Conservation (phyloP, 2,888 invertebrate species). For the Sminthurides aquaticus region DNA sequence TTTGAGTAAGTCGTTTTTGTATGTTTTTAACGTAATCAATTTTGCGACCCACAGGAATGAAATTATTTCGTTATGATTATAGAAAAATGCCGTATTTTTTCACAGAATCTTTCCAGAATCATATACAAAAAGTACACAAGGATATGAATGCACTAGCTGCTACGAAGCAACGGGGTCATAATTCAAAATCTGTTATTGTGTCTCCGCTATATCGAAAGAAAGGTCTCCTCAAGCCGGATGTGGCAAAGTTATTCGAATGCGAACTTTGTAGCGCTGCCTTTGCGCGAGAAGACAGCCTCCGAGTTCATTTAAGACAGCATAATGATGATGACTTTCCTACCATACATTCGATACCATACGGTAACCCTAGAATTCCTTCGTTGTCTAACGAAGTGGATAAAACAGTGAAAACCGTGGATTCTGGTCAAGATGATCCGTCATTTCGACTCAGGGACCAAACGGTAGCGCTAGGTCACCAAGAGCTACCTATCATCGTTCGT, state of each 20-base stretch:
- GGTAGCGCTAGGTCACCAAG: neutral
- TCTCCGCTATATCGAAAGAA: neutral
- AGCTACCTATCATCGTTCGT: conserved; percentile 7
- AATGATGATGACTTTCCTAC: conserved; percentile 29
- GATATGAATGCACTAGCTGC: neutral
- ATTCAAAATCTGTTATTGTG: neutral
- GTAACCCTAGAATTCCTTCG: neutral
- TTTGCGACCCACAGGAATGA: neutral
- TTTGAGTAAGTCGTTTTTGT: conserved; percentile 21
- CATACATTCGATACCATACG: neutral
- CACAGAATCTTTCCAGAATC: conserved; percentile 26
- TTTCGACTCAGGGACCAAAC: neutral
- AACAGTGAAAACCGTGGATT: neutral
- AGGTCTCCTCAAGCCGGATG: conserved; percentile 23
- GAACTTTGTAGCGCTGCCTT: conserved; percentile 46
- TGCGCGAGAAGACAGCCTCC: conserved; percentile 48
- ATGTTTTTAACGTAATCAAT: too few relatives aligned
- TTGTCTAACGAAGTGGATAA: neutral
- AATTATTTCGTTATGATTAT: neutral
- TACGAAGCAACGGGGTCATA: neutral
- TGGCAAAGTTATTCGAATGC: conserved; percentile 46
- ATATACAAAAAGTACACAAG: conserved; percentile 27
- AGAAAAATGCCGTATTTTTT: conserved; percentile 7
- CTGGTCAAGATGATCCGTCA: neutral
- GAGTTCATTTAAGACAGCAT: conserved; percentile 49